Base-by-base conservation (phyloP, 2,113 vertebrate species). In the Tauraco erythrolophus region DNA sequence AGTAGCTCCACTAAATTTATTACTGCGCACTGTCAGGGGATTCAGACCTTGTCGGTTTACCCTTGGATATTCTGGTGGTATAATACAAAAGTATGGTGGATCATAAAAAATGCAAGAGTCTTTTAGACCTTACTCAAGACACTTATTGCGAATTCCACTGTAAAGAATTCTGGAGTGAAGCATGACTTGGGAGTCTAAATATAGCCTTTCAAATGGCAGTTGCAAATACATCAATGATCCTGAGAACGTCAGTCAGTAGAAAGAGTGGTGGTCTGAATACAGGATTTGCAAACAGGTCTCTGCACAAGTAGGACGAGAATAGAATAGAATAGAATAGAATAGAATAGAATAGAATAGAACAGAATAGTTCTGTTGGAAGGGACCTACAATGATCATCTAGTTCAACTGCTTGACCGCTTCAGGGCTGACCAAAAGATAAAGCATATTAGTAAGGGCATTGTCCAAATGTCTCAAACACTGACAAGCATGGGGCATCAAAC, bases 1-100 rank as follows among this genome's bases (percentile, higher is more conserved):
- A 84, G 35, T 50, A 48, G 41, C 35, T 87, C 35, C 78, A 81
- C n/a, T 68, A 89, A 76, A 96, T 97, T 94, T 96, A 96, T 94
- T 81, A 43, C 48, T 74, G 65, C 56, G 57, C 28, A 86, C 43
- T 92, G 46, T 88, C 57, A 88, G 65, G 45, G 69, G n/a, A 90
- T 90, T 96, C 75, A 82, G 84, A 89, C 65, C 69, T 82, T 93
- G 93, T 39, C 64, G 58, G 33, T 92, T 96, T 92, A 88, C 81
- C 84, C 95, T 94, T 96, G 94, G 45, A 69, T 84, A 60, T 65
- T 80, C 62, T 71, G 78, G 86, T 41, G 53, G 53, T 45, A 41
- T 94, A 72, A 65, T 61, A 74, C 2, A 85, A 60, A 95, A 95
- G 92, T 79, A 91, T 41, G 37, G 48, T 2, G 7, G 39, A 66